These are phyloP conservation scores for Rhinogobius similis DNA, from an alignment of 2,113 vertebrate genomes.

Conservation along the genomic window DNA sequence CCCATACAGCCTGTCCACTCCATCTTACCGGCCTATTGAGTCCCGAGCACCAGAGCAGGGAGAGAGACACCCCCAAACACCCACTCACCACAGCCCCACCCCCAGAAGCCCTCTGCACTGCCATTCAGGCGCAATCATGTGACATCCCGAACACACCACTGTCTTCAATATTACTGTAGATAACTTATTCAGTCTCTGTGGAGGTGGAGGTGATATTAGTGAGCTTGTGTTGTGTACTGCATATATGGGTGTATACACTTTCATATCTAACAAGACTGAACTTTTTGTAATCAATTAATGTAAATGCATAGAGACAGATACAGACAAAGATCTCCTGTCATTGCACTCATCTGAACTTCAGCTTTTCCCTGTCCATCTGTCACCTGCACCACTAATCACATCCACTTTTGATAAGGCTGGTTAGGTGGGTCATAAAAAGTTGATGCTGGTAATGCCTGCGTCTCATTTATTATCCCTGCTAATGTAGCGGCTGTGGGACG, in stretches of 20 bases:
- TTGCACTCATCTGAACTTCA: slow-evolving; percentile 17
- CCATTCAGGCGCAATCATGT: too few relatives aligned
- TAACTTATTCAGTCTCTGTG: too few relatives aligned
- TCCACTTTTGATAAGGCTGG: slow-evolving; percentile 76
- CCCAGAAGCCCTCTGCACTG: slow-evolving; percentile 8
- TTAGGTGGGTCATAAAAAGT: slow-evolving; percentile 77
- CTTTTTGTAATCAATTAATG: too few relatives aligned
- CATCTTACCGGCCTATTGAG: slow-evolving; percentile 76
- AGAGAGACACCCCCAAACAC: slow-evolving; percentile 69
- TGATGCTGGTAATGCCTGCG: slow-evolving; percentile 66
- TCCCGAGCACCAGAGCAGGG: slow-evolving; percentile 64
- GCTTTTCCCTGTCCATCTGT: slow-evolving; percentile 56
- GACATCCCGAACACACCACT: neutral
- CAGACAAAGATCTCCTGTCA: neutral
- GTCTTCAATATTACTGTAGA: neutral
- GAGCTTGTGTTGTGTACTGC: neutral
- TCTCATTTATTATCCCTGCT: slow-evolving; percentile 77
- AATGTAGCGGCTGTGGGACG: slow-evolving; percentile 64
- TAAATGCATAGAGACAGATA: too few relatives aligned
- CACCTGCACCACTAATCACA: slow-evolving; percentile 66
- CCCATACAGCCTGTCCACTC: slow-evolving; percentile 79
- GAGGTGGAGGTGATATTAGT: neutral
- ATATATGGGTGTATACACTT: neutral
- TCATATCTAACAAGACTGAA: neutral
- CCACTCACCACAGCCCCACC: slow-evolving; percentile 70